Evolutionary conservation across 2,113 vertebrate species (phyloP).

Genomic region (Condylura cristata): DNA sequence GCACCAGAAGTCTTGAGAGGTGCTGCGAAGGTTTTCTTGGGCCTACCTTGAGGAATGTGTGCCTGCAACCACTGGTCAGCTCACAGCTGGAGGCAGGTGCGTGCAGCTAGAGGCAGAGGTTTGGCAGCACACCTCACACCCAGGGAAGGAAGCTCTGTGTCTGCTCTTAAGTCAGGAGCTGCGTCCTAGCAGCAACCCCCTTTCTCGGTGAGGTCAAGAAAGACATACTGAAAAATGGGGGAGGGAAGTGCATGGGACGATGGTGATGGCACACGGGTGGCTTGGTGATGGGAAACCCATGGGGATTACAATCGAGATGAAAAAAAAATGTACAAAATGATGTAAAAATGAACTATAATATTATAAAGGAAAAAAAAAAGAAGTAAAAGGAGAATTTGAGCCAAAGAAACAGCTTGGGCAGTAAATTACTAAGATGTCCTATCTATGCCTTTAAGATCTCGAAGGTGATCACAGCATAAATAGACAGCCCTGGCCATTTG

Average conservation of each 20-base stretch:
- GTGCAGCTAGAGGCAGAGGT: neutral
- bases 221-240: too few relatives aligned
- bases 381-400: slow-evolving; percentile 23
- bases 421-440: neutral
- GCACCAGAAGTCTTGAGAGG: neutral
- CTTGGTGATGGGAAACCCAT: too few relatives aligned
- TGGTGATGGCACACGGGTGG: too few relatives aligned
- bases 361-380: too few relatives aligned
- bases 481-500: neutral
- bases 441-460: neutral
- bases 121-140: neutral
- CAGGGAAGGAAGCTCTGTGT: neutral
- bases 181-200: neutral
- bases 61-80: neutral
- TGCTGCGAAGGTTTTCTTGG: neutral
- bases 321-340: too few relatives aligned
- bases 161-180: neutral
- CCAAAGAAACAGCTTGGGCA: neutral
- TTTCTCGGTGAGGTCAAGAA: slow-evolving; percentile 34
- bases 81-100: neutral
- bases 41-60: neutral
- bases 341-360: too few relatives aligned
- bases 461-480: neutral
- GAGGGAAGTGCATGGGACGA: too few relatives aligned
- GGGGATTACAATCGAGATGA: too few relatives aligned